Evolutionary conservation across 1,140 invertebrate genomes (phyloP), one percentile per base, ranked within the genome.

Genomic region (Idris sp.): DNA sequence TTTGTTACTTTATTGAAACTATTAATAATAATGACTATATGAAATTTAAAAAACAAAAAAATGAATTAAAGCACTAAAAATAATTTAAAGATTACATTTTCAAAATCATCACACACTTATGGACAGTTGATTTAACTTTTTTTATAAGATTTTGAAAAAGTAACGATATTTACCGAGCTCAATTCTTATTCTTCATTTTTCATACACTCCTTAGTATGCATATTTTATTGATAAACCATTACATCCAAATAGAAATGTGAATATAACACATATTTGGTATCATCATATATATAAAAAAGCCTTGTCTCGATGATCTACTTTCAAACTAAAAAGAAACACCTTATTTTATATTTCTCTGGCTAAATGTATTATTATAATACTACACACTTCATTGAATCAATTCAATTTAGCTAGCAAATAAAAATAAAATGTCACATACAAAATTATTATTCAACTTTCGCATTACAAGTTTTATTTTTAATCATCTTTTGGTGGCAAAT

Each of bases 161-260:
- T n/a, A n/a, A n/a, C n/a, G n/a, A n/a, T n/a, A n/a, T n/a, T n/a
- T n/a, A n/a, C n/a, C n/a, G n/a, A n/a, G n/a, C n/a, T n/a, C n/a
- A n/a, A n/a, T n/a, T n/a, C n/a, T n/a, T n/a, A n/a, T n/a, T n/a
- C n/a, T n/a, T n/a, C n/a, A n/a, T n/a, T n/a, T n/a, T n/a, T n/a
- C n/a, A n/a, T n/a, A n/a, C n/a, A n/a, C n/a, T n/a, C n/a, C n/a
- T n/a, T n/a, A 19, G 11, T 33, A 35, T 25, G n/a, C 30, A 48
- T 48, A 48, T 33, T 48, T 48, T 48, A 48, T 48, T 33, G 10
- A 48, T 48, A 48, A 46, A 48, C 30, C 31, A 10, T 36, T 51
- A 51, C 48, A 51, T 36, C 18, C 6, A 51, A 36, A 25, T 22
- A 36, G 9, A 36, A 51, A 51, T 51, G 43, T 31, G 26, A 19